A percentile compares a stretch with the other conserved stretches of the same genome.
Evolutionary conservation across 2,113 vertebrate genomes (phyloP).

Genomic region (Nyctibius bracteatus): DNA sequence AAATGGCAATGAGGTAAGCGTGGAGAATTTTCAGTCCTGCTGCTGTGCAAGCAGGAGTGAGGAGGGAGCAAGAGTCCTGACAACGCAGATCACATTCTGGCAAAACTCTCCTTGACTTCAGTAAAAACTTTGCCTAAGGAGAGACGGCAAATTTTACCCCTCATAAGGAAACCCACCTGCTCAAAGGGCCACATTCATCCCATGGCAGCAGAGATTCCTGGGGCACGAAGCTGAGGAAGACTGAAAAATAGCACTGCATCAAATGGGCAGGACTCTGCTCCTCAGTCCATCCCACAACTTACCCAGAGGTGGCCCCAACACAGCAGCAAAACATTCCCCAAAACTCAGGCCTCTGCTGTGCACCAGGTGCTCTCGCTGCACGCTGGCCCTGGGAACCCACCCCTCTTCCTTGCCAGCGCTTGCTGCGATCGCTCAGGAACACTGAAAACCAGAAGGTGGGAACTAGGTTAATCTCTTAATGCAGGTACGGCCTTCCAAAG

Average conservation of each 20-base stretch:
- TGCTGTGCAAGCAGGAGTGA: not conserved
- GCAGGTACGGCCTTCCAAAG: not conserved
- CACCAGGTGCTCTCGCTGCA: not conserved
- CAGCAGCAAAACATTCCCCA: not conserved
- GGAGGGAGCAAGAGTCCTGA: not conserved
- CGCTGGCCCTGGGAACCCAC: not conserved
- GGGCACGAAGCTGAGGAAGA: not conserved
- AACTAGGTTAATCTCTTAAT: not conserved
- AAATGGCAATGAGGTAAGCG: not conserved
- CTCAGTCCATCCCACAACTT: not conserved
- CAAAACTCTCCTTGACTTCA: not conserved
- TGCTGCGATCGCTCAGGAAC: not conserved
- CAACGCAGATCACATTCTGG: not conserved
- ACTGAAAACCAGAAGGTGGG: not conserved
- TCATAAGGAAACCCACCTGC: not conserved
- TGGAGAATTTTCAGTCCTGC: not conserved
- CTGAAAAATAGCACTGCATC: not conserved
- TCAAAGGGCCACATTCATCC: not conserved
- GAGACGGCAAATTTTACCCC: not conserved
- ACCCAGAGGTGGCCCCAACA: too few species aligned
- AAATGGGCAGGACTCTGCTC: not conserved
- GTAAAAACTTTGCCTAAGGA: not conserved
- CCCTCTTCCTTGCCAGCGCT: not conserved
- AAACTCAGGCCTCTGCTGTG: not conserved
- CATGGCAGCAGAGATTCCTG: not conserved